phyloP scores from a whole-genome alignment of 2,797 vertebrate genomes.

The Macropodus opercularis region DNA sequence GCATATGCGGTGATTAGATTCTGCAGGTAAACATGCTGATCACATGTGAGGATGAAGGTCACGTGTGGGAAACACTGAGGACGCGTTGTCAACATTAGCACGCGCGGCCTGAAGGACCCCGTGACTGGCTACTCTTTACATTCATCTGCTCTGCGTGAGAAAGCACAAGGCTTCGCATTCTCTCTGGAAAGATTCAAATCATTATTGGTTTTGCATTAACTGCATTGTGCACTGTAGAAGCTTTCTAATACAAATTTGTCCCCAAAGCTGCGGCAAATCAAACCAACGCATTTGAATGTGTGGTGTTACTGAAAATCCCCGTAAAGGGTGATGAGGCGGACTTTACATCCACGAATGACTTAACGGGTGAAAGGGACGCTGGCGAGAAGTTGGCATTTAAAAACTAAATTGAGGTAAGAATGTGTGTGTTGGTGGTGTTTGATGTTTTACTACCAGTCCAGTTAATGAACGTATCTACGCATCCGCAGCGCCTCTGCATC shows the following conservation, averaged over 20 bases:
- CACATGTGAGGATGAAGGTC: neutral
- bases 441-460: slow-evolving; percentile 47
- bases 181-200: slow-evolving; percentile 27
- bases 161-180: slow-evolving; percentile 17
- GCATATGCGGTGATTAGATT: slow-evolving; percentile 40
- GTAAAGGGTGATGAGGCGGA: slow-evolving; percentile 55
- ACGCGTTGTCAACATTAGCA: too few species aligned
- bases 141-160: slow-evolving; percentile 40
- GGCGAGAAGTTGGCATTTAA: slow-evolving; percentile 54
- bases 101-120: too few species aligned
- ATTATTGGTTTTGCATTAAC: neutral
- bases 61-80: neutral
- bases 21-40: slow-evolving; percentile 30
- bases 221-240: slow-evolving; percentile 20
- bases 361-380: slow-evolving; percentile 41
- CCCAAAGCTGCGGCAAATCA: slow-evolving; percentile 40
- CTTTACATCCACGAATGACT: slow-evolving; percentile 52
- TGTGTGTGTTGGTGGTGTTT: slow-evolving; percentile 51
- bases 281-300: slow-evolving; percentile 22
- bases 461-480: slow-evolving; percentile 48
- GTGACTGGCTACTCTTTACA: slow-evolving; percentile 41
- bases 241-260: slow-evolving; percentile 37
- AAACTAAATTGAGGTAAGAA: slow-evolving; percentile 72
- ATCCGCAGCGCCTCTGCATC: slow-evolving; percentile 62
- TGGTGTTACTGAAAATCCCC: slow-evolving; percentile 15